Evolutionary conservation across 2,797 vertebrate species (phyloP), one percentile per base, ranked within the genome.

Genomic region (Vespertilio murinus): DNA sequence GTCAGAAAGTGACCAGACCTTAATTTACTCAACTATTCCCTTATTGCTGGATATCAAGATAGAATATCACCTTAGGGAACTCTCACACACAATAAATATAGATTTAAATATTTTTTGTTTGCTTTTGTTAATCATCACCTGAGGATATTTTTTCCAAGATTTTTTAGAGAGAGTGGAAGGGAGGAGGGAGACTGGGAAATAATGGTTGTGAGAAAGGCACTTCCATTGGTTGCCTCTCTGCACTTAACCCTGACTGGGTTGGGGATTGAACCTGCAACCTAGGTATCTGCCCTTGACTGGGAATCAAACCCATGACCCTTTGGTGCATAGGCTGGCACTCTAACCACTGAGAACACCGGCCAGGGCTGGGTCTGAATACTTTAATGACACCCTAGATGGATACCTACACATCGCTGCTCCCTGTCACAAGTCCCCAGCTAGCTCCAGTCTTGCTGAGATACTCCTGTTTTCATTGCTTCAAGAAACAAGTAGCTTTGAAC

Each of bases 401-500:
- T 22, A 20, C 13, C 61, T 77, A 17, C 2, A 33, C 6, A 61
- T 17, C 3, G 3, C n/a, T n/a, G 49, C 20, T 69, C 74, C 18
- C 38, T 25, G 3, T 7, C 47, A 22, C 3, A 67, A 8, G 18
- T 45, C 28, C 47, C 42, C 23, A 25, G 0, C 0, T 6, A 2
- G 4, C 30, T 9, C 17, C 23, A 16, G 1, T 54, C 9, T 70
- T 87, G n/a, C 12, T 82, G 42, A 65, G 56, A 71, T 1, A 5
- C 28, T 45, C 0, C 40, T 85, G 18, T 4, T 91, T 83, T 71
- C 20, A 28, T 61, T 83, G 45, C n/a, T 64, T 87, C 8, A 5
- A 6, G 42, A 79, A 65, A 49, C 6, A 40, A 69, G 23, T 23
- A 40, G 52, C 45, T 49, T n/a, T 13, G 30, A 88, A 30, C 35